Base-by-base conservation (phyloP, 2,888 invertebrate genomes). In the Ernsta delagoae region DNA sequence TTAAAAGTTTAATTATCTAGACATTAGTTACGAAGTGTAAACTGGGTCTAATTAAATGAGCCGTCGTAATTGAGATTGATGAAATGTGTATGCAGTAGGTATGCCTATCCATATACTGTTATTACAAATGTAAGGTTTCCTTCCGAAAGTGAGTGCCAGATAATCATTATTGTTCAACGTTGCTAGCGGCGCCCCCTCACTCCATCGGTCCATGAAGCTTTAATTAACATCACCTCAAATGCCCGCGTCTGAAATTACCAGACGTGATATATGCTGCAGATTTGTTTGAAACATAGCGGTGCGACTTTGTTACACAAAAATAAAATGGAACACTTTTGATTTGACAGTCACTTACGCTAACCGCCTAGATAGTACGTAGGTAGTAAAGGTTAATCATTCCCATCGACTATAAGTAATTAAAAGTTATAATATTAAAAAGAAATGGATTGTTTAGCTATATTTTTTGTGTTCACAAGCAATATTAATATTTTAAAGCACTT, bases 161-260 rank as follows among this genome's bases (percentile, higher is more conserved):
- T 16, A 16, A 16, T 16, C 1, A 16, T 16, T 16, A 16, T 16
- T 16, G 16, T 16, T 16, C 16, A 16, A 16, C 16, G 16, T 16
- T 16, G 16, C 16, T 1, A 16, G 16, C 16, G 16, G 16, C 16
- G 16, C 16, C 16, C 16, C 16, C 16, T 16, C 16, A 16, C 53
- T 9, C 53, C 24, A 31, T 5, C 50, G 16, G 16, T 12, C 50
- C 50, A 54, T 54, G 59, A 48, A 78, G 77, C 79, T 83, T 85
- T 86, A 87, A 88, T 89, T 88, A 87, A 84, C 84, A 84, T 79
- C 82, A 80, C 79, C 77, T 76, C 81, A 54, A 77, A 79, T 79
- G 79, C 75, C 76, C 75, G 78, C 77, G 77, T 76, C 75, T 79
- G 79, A 78, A 76, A 81, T 78, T 77, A 59, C 12, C 75, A 74